phyloP scores from a whole-genome alignment of 2,888 invertebrate genomes.

The Scrobipalpa costella region DNA sequence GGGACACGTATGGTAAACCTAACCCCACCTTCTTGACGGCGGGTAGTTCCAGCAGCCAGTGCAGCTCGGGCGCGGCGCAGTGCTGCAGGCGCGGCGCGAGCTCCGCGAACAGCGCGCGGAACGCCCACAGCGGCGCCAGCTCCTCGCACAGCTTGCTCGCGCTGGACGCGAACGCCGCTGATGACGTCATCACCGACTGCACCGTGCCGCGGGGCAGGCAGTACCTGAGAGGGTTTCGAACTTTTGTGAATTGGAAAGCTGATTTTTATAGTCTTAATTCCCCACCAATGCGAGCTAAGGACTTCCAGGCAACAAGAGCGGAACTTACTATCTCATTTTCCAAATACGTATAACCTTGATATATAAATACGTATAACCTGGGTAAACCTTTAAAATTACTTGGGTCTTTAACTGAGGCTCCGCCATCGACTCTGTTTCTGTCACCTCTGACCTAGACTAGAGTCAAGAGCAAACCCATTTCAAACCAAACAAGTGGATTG shows the following conservation, averaged over 20 bases:
- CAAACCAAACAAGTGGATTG: too few species aligned
- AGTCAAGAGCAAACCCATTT: too few species aligned
- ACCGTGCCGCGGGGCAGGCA: slow-evolving; percentile 88
- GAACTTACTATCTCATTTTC: too few species aligned
- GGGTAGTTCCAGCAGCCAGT: slow-evolving; percentile 93
- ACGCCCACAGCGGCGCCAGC: slow-evolving; percentile 89
- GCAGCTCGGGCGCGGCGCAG: slow-evolving; percentile 90
- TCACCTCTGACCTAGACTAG: too few species aligned
- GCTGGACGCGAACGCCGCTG: slow-evolving; percentile 87
- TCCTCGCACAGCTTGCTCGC: slow-evolving; percentile 91
- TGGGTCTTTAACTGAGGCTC: too few species aligned
- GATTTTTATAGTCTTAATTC: too few species aligned
- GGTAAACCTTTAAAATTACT: too few species aligned
- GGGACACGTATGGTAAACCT: background rate
- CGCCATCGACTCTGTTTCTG: background rate
- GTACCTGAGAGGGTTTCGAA: slow-evolving; percentile 61
- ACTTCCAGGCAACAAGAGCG: too few species aligned
- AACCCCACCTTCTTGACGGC: slow-evolving; percentile 85
- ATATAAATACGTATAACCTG: too few species aligned
- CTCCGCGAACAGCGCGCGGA: slow-evolving; percentile 86
- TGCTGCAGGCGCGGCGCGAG: slow-evolving; percentile 88
- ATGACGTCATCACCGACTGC: slow-evolving; percentile 86
- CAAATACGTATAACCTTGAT: too few species aligned
- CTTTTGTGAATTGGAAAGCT: background rate
- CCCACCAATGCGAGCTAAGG: too few species aligned